phyloP scores from a whole-genome alignment of 2,797 vertebrate genomes.

The Siniperca undulata region DNA sequence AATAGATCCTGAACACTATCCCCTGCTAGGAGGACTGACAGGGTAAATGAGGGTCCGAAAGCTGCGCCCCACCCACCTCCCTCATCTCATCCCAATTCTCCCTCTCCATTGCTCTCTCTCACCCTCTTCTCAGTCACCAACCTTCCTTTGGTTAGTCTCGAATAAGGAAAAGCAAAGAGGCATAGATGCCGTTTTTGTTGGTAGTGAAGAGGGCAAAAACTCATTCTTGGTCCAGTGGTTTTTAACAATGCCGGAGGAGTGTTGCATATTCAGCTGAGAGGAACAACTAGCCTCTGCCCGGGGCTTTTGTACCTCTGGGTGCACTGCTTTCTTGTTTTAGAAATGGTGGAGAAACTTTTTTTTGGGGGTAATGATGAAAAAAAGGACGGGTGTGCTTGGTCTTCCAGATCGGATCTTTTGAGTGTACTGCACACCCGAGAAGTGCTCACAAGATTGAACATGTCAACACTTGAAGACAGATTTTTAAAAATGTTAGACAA shows the following conservation, averaged over 20 bases:
- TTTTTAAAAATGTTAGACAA: conserved; percentile 13
- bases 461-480: conserved; percentile 36
- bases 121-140: conserved; percentile 51
- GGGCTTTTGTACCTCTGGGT: conserved; percentile 71
- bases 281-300: conserved; percentile 76
- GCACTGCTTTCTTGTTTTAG: conserved; percentile 65
- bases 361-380: conserved; percentile 27
- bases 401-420: conserved; percentile 39
- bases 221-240: conserved; percentile 83
- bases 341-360: conserved; percentile 58
- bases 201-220: conserved; percentile 73
- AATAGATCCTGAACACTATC: conserved; percentile 88
- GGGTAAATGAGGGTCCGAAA: conserved; percentile 88
- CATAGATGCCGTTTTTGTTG: conserved; percentile 73
- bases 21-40: conserved; percentile 84
- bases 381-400: conserved; percentile 29
- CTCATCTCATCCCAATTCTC: conserved; percentile 63
- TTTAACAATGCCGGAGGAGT: conserved; percentile 81
- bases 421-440: conserved; percentile 10
- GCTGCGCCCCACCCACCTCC: conserved; percentile 69
- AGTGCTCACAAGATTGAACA: conserved; percentile 18
- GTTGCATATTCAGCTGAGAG: conserved; percentile 81
- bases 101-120: conserved; percentile 27
- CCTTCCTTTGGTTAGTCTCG: conserved; percentile 59
- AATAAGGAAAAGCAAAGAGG: conserved; percentile 77